Base-by-base conservation (phyloP, 1,140 invertebrate species). In the Pseudachorutes palmiensis region DNA sequence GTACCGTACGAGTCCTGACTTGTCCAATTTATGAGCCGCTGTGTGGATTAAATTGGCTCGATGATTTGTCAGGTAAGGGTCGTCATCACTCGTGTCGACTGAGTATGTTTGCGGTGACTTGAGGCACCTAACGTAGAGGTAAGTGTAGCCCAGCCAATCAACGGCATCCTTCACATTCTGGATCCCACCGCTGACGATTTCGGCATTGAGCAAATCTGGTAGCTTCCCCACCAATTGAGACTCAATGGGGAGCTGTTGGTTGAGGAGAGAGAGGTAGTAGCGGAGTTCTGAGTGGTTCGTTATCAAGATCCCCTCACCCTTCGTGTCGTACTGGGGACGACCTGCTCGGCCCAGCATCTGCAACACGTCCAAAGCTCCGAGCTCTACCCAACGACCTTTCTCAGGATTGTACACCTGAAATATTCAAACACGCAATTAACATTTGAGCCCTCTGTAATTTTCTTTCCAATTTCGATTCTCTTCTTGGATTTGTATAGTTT, bases 251-350 rank as follows among this genome's bases (percentile, higher is more conserved):
- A 96, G 79, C 78, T 99, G 97, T 78, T 99, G 95, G 82, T 99
- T 99, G 67, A 99, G 82, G 26, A 99, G 81, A 0, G 95, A 98
- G 14, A 99, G 82, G 80, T 99, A 99, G 78, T 97, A 99, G 76
- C 98, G 96, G 2, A 99, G 82, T 80, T 99, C 97, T 73, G 91
- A 94, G 79, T 99, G 96, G 79, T 98, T 98, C 0, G 97, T 99
- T 33, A 99, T 97, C 19, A 99, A 83, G 73, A 99, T 98, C 76
- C 97, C 97, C 81, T 98, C 94, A 69, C 97, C 97, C 80, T 97
- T 96, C 0, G 91, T 95, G 75, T 99, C 97, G 80, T 98, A 99
- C 79, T 99, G 97, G 3, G 97, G 97, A 58, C 97, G 83, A 74
- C 97, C 97, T 62, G 97, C 97, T 76, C 97, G 81, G 70, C 97